Evolutionary conservation across 2,797 vertebrate species (phyloP).

Genomic region (Diceros bicornis): DNA sequence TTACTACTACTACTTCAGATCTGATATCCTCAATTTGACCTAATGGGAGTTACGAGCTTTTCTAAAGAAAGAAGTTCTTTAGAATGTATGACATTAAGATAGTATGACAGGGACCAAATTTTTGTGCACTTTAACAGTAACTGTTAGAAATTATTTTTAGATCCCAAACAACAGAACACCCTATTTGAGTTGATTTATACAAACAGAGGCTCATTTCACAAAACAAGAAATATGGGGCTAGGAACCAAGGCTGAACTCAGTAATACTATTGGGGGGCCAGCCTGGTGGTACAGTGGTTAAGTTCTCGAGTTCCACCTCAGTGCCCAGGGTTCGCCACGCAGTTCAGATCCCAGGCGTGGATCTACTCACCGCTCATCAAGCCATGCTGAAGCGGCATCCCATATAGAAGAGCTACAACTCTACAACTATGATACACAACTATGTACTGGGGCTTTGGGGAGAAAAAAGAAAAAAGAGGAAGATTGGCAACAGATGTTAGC

Average conservation of each 20-base stretch:
- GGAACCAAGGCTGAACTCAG: not conserved
- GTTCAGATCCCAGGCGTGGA: too few relatives aligned
- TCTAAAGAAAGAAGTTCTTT: slow-evolving; percentile 25
- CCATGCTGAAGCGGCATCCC: too few relatives aligned
- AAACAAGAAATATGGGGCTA: not conserved
- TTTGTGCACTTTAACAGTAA: not conserved
- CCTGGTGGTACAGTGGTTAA: too few relatives aligned
- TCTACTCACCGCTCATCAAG: too few relatives aligned
- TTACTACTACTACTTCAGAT: not conserved
- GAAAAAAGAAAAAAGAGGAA: too few relatives aligned
- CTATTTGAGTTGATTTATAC: not conserved
- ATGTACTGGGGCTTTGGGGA: too few relatives aligned
- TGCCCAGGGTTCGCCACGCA: too few relatives aligned
- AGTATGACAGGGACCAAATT: not conserved
- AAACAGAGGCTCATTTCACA: slow-evolving; percentile 4
- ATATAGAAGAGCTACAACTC: too few relatives aligned
- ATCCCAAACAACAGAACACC: not conserved
- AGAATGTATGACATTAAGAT: too few relatives aligned
- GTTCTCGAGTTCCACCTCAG: too few relatives aligned
- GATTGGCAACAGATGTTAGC: too few relatives aligned
- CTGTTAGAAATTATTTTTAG: not conserved
- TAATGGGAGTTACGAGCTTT: not conserved
- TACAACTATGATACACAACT: too few relatives aligned
- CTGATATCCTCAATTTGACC: not conserved
- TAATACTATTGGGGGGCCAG: not conserved